Conservation (phyloP, 2,113 vertebrate genomes). For the Pavo muticus region DNA sequence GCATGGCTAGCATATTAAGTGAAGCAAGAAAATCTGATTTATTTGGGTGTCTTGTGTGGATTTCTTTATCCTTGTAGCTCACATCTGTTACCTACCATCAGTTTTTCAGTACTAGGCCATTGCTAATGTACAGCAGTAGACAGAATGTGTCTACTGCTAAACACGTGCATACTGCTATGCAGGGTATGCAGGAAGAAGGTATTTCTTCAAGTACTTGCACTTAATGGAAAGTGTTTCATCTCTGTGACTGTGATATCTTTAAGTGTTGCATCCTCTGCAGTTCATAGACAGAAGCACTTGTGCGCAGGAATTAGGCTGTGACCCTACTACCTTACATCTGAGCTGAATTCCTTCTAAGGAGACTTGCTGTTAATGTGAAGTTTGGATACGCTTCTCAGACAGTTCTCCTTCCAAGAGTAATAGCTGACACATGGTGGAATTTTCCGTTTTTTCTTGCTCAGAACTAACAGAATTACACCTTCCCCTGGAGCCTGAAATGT, state of each 20-base stretch:
- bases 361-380: slow-evolving; percentile 8
- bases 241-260: not conserved
- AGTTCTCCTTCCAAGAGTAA: slow-evolving; percentile 24
- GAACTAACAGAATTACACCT: slow-evolving; percentile 25
- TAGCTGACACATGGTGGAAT: slow-evolving; percentile 29
- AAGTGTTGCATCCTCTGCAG: not conserved
- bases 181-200: not conserved
- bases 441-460: slow-evolving; percentile 18
- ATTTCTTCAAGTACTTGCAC: not conserved
- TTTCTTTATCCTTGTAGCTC: not conserved
- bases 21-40: not conserved
- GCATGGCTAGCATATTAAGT: not conserved
- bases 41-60: not conserved
- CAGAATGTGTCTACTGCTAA: not conserved
- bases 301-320: not conserved
- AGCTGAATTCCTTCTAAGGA: slow-evolving; percentile 44
- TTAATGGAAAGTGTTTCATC: slow-evolving; percentile 27
- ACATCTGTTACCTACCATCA: not conserved
- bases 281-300: slow-evolving; percentile 13
- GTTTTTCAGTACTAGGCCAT: not conserved
- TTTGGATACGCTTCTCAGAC: slow-evolving; percentile 25
- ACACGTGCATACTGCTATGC: no score
- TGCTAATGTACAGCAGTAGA: not conserved
- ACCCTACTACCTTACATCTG: not conserved
- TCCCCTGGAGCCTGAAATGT: not conserved